A percentile compares a stretch with the other conserved stretches of the same genome.
phyloP scores from a whole-genome alignment of 2,113 vertebrate species.

The Podilymbus podiceps region DNA sequence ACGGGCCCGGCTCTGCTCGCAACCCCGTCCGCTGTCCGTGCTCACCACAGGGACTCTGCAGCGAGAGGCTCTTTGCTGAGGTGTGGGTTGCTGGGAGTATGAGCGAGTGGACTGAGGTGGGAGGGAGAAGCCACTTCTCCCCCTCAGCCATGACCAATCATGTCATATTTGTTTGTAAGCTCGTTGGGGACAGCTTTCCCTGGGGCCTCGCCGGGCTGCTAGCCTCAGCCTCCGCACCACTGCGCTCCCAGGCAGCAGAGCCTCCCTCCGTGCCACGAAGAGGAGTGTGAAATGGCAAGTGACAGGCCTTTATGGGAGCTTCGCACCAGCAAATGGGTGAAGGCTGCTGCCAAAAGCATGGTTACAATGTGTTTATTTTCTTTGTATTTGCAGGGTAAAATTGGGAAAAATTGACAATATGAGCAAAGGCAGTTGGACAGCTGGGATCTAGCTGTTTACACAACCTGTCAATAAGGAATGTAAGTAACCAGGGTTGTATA shows the following conservation, averaged over 20 bases:
- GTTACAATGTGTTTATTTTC: background rate
- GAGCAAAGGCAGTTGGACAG: background rate
- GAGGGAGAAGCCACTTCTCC: background rate
- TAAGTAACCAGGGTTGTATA: background rate
- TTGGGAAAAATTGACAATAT: background rate
- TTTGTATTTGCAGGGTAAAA: background rate
- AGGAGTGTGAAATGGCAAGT: background rate
- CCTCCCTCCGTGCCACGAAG: fast-evolving
- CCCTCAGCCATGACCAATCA: fast-evolving
- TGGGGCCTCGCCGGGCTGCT: too few species aligned
- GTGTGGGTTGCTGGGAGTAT: fast-evolving
- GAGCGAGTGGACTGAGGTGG: background rate
- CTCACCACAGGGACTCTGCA: background rate
- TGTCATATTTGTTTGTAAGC: background rate
- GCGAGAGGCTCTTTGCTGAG: background rate
- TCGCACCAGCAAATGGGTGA: background rate
- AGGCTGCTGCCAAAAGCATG: background rate
- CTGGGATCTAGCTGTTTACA: background rate
- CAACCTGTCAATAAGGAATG: background rate
- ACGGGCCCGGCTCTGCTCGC: fast-evolving
- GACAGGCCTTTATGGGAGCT: fast-evolving
- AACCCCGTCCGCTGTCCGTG: background rate
- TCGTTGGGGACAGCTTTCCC: background rate
- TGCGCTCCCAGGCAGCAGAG: background rate
- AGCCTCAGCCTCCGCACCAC: fast-evolving